Percentiles rank a stretch among this genome's conserved stretches.
Evolutionary conservation across 2,888 invertebrate species (phyloP).

Genomic region (Nomada ferruginata): DNA sequence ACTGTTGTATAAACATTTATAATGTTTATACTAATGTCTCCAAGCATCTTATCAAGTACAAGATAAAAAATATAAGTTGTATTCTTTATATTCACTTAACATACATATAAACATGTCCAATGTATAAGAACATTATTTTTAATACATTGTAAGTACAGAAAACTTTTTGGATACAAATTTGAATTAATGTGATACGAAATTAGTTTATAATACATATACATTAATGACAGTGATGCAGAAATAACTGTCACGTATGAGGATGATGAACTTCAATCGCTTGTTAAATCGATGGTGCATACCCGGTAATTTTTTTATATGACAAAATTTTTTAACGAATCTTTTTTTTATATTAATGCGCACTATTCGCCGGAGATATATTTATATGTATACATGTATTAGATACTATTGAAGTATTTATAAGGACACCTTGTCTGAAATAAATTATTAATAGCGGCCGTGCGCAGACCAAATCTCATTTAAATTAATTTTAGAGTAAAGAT

Average conservation of each 20-base stretch:
- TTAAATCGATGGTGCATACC: conserved; percentile 35
- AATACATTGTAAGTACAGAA: conserved; percentile 28
- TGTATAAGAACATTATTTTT: conserved; percentile 6
- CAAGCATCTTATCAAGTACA: conserved; percentile 9
- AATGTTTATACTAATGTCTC: conserved; percentile 18
- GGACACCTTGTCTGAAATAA: conserved; percentile 60
- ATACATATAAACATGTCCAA: not conserved
- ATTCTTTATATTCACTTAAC: conserved; percentile 17
- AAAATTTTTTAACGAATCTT: conserved; percentile 39
- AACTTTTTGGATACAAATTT: conserved; percentile 65
- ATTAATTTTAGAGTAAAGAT: conserved; percentile 58
- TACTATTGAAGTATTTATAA: conserved; percentile 59
- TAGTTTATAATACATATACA: conserved; percentile 56
- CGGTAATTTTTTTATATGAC: conserved; percentile 39
- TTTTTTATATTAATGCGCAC: conserved; percentile 55
- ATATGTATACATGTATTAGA: conserved; percentile 56
- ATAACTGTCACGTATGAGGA: conserved; percentile 37
- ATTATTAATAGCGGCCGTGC: conserved; percentile 56
- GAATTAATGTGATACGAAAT: conserved; percentile 46
- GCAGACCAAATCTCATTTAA: conserved; percentile 58
- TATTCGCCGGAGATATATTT: conserved; percentile 49
- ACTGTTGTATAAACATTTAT: conserved; percentile 33
- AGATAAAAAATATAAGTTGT: not conserved
- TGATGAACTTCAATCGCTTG: conserved; percentile 40
- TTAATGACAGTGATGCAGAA: conserved; percentile 48